A percentile compares a stretch with the other conserved stretches of the same genome.
Conservation (phyloP, 1,140 invertebrate genomes). For the Bombus waltoni region DNA sequence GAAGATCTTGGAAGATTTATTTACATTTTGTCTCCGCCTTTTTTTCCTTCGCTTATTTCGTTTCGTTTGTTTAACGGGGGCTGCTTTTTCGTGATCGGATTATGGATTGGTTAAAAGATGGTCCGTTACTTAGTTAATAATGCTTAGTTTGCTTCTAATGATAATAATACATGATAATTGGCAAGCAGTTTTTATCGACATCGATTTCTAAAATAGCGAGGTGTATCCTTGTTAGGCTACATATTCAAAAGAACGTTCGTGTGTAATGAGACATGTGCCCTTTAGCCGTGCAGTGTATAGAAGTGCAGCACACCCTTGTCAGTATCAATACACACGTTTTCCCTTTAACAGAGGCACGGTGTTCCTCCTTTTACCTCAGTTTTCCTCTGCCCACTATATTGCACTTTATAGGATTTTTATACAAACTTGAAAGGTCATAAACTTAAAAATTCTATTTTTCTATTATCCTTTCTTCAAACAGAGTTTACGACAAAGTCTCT, state of each 20-base stretch:
- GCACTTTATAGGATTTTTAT: background rate
- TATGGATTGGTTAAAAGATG: no score
- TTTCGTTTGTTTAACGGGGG: background rate
- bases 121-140: no score
- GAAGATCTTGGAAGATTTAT: no score
- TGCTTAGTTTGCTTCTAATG: no score
- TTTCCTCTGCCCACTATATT: background rate
- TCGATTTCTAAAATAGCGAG: conserved; percentile 6
- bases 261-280: conserved; percentile 31
- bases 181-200: background rate
- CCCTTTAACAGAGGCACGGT: background rate
- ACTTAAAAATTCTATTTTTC: background rate
- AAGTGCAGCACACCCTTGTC: conserved; percentile 17
- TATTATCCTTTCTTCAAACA: background rate
- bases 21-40: no score
- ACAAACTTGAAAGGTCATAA: background rate
- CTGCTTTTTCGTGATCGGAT: background rate
- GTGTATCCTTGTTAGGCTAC: background rate
- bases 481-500: background rate
- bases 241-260: conserved; percentile 22
- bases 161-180: no score
- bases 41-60: background rate
- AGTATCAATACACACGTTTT: background rate
- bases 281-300: conserved; percentile 5
- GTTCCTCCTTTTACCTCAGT: background rate